Conservation (phyloP, 2,113 vertebrate genomes). For the Melanotaenia duboulayi region DNA sequence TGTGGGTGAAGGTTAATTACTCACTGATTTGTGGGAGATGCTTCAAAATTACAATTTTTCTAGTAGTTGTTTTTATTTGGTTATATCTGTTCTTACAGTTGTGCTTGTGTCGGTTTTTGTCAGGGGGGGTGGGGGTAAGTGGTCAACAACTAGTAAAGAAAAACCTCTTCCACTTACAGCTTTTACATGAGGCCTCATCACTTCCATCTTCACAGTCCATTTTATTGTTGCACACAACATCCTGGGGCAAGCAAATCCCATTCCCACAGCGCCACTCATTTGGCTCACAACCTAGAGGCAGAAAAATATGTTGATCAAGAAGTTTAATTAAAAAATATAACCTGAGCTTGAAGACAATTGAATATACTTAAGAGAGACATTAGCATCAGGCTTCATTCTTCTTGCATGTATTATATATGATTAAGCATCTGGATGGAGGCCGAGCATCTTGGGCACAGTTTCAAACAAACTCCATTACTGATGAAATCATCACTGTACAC, state of each 20-base stretch:
- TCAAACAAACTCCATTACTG: conserved; percentile 60
- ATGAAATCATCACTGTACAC: conserved; percentile 52
- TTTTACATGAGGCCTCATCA: conserved; percentile 79
- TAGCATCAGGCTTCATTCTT: conserved; percentile 33
- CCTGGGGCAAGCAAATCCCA: conserved; percentile 74
- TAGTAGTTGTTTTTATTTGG: no score
- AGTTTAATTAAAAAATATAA: conserved; percentile 8
- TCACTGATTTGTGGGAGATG: conserved; percentile 39
- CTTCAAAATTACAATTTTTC: background rate
- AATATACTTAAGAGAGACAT: conserved; percentile 26
- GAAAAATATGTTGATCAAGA: background rate
- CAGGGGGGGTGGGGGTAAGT: background rate
- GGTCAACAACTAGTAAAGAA: background rate
- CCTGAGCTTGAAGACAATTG: conserved; percentile 6
- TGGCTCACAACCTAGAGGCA: conserved; percentile 69
- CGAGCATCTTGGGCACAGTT: conserved; percentile 47
- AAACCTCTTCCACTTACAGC: conserved; percentile 62
- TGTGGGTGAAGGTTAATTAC: conserved; percentile 34
- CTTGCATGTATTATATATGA: conserved; percentile 39
- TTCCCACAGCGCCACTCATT: conserved; percentile 77
- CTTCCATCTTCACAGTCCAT: conserved; percentile 82
- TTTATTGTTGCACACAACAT: conserved; percentile 72
- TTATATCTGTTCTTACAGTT: no score
- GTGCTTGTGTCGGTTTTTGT: no score
- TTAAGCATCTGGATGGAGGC: conserved; percentile 36